A percentile compares a stretch with the other conserved stretches of the same genome.
phyloP scores from a whole-genome alignment of 2,797 vertebrate species.

The Tamandua tetradactyla region DNA sequence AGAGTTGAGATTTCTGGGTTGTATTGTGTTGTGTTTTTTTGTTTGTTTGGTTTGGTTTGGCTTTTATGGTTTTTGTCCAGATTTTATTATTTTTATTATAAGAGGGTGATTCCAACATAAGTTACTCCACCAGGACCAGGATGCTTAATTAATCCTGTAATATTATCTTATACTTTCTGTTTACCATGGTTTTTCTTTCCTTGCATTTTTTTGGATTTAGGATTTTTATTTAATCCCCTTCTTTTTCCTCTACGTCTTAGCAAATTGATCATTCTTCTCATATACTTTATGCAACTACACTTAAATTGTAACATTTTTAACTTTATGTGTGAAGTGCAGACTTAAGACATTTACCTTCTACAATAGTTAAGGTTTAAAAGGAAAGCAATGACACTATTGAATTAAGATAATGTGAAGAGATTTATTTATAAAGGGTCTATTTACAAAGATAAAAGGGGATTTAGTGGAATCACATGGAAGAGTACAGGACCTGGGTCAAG shows the following conservation, averaged over 20 bases:
- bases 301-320: background rate
- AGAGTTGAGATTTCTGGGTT: background rate
- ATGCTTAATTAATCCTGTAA: background rate
- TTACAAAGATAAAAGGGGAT: background rate
- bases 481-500: background rate
- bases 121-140: background rate
- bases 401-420: background rate
- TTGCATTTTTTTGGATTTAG: slow-evolving; percentile 13
- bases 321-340: background rate
- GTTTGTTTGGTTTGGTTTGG: background rate
- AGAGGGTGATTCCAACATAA: background rate
- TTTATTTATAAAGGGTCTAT: background rate
- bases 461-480: background rate
- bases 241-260: background rate
- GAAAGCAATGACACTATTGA: background rate
- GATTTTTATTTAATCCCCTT: background rate
- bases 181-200: background rate
- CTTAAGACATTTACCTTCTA: background rate
- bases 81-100: background rate
- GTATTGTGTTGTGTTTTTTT: background rate
- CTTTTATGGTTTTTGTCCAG: background rate
- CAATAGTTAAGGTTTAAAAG: background rate
- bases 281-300: background rate
- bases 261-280: background rate
- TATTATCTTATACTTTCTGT: background rate